Evolutionary conservation across 2,797 vertebrate genomes (phyloP).

Genomic region (Pristis pectinata): DNA sequence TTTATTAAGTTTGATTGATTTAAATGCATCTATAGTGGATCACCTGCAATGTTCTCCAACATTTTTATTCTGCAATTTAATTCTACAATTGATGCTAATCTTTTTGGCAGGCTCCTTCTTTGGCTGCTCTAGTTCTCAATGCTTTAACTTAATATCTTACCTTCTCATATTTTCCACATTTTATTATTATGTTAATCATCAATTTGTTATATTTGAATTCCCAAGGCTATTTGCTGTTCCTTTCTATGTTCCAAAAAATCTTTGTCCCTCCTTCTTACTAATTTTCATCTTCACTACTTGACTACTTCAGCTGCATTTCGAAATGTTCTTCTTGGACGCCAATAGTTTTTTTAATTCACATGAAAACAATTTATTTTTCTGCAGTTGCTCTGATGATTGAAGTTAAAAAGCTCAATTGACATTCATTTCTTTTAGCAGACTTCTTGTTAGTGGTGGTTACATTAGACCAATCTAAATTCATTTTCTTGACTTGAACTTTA

Average conservation of each 20-base stretch:
- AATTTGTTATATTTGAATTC: background rate
- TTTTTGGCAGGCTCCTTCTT: background rate
- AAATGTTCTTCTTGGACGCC: background rate
- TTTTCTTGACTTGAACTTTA: background rate
- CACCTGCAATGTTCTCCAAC: background rate
- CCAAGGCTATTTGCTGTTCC: background rate
- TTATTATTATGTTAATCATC: background rate
- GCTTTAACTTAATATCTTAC: background rate
- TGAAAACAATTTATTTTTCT: background rate
- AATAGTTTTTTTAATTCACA: background rate
- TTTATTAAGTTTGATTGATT: constrained; percentile 10
- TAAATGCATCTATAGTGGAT: background rate
- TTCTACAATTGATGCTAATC: constrained; percentile 3
- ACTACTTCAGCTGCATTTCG: background rate
- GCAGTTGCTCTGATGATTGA: background rate
- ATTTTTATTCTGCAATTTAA: background rate
- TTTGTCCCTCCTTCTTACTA: background rate
- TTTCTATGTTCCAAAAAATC: background rate
- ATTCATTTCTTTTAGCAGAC: background rate
- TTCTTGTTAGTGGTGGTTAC: background rate
- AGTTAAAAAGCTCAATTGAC: background rate
- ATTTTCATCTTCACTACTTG: background rate
- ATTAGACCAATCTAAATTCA: background rate
- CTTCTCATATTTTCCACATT: background rate
- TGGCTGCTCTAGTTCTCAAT: background rate